phyloP scores from a whole-genome alignment of 2,113 vertebrate species.

The Alces alces region DNA sequence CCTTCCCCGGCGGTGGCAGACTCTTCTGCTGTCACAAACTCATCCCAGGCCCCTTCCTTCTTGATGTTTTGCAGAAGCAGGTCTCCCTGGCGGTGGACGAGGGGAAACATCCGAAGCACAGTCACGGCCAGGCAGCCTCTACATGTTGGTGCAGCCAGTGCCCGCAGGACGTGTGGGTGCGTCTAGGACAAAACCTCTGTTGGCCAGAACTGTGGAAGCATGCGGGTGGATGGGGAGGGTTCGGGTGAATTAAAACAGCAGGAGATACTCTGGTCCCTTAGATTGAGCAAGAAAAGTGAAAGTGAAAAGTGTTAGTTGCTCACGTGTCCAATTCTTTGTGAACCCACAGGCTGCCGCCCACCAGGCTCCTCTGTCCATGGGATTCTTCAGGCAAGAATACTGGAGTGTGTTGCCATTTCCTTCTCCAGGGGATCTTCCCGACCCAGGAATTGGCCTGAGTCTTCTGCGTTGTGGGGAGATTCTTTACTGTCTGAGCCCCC shows the following conservation, averaged over 20 bases:
- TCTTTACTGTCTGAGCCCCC: background rate
- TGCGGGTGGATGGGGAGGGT: background rate
- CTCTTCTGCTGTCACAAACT: constrained; percentile 66
- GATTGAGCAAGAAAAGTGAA: background rate
- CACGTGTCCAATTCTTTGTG: background rate
- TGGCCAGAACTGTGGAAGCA: background rate
- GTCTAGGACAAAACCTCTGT: rapidly evolving
- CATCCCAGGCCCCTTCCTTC: constrained; percentile 72
- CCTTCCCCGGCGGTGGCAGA: background rate
- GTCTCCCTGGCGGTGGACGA: constrained; percentile 75
- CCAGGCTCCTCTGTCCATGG: background rate
- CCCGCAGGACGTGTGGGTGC: rapidly evolving
- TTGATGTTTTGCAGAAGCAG: constrained; percentile 73
- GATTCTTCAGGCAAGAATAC: background rate
- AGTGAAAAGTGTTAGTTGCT: background rate
- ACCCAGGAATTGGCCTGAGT: background rate
- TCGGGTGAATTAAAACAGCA: background rate
- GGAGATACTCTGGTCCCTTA: background rate
- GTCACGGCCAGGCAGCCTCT: background rate
- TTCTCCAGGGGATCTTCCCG: background rate
- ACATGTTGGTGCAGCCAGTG: rapidly evolving
- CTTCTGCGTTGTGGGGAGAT: background rate
- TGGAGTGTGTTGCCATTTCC: background rate
- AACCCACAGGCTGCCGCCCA: rapidly evolving
- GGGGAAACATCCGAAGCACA: constrained; percentile 76